A percentile compares a stretch with the other conserved stretches of the same genome.
Evolutionary conservation across 2,113 vertebrate species (phyloP).

Genomic region (Corythaeola cristata): DNA sequence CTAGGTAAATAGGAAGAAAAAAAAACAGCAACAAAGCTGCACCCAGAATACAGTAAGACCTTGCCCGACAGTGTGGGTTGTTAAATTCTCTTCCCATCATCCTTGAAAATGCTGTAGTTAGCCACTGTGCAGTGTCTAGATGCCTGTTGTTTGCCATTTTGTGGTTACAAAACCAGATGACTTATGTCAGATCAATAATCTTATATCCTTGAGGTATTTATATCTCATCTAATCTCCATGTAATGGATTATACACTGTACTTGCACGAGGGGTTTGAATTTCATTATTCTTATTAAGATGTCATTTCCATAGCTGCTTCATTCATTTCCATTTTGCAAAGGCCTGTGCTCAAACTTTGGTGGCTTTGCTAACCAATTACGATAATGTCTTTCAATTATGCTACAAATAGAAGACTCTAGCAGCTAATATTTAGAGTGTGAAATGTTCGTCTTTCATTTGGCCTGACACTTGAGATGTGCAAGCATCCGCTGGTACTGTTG

Average conservation of each 20-base stretch:
- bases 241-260: slow-evolving; percentile 44
- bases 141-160: not conserved
- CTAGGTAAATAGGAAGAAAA: not conserved
- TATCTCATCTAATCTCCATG: slow-evolving; percentile 27
- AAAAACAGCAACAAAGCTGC: not conserved
- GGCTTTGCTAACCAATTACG: slow-evolving; percentile 40
- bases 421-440: slow-evolving; percentile 42
- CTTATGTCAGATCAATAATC: slow-evolving; percentile 39
- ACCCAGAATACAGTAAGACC: not conserved
- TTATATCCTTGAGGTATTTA: slow-evolving; percentile 58
- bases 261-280: slow-evolving; percentile 33
- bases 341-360: slow-evolving; percentile 17
- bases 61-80: not conserved
- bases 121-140: not conserved
- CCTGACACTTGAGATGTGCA: slow-evolving; percentile 14
- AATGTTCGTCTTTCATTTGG: slow-evolving; percentile 37
- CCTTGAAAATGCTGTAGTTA: not conserved
- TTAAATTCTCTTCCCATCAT: not conserved
- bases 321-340: slow-evolving; percentile 58
- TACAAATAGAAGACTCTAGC: slow-evolving; percentile 34
- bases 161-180: slow-evolving; percentile 18
- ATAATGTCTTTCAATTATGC: slow-evolving; percentile 53
- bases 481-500: not conserved
- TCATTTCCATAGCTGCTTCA: slow-evolving; percentile 36
- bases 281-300: slow-evolving; percentile 67